A percentile compares a stretch with the other conserved stretches of the same genome.
Evolutionary conservation across 2,888 invertebrate species (phyloP).

Genomic region (Neoitamus cyanurus): DNA sequence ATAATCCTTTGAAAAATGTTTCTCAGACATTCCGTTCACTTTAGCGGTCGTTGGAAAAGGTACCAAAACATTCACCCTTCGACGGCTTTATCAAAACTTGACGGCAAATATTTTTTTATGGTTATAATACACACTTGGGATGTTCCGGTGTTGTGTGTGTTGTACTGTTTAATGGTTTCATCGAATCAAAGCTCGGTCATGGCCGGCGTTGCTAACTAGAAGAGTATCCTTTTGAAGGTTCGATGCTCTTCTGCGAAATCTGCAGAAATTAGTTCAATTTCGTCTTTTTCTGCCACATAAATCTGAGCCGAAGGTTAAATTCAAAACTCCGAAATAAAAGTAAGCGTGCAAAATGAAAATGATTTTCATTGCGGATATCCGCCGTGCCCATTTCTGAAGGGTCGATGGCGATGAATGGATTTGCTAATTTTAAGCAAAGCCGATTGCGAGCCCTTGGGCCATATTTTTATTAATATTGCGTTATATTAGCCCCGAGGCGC

Average conservation of each 20-base stretch:
- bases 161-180: neutral
- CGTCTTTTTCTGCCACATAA: neutral
- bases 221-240: neutral
- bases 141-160: neutral
- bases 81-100: neutral
- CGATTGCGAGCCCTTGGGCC: neutral
- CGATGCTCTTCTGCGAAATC: neutral
- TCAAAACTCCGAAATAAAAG: neutral
- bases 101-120: neutral
- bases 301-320: neutral
- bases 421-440: neutral
- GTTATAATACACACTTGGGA: neutral
- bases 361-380: neutral
- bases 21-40: neutral
- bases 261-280: neutral
- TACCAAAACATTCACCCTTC: neutral
- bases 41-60: neutral
- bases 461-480: slow-evolving; percentile 1
- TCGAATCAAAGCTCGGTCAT: neutral
- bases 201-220: neutral
- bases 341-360: neutral
- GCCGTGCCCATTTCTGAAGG: neutral
- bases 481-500: neutral
- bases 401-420: neutral
- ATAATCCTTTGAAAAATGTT: slow-evolving; percentile 1